A percentile compares a stretch with the other conserved stretches of the same genome.
phyloP scores from a whole-genome alignment of 2,113 vertebrate genomes.

The Mystacornis crossleyi region DNA sequence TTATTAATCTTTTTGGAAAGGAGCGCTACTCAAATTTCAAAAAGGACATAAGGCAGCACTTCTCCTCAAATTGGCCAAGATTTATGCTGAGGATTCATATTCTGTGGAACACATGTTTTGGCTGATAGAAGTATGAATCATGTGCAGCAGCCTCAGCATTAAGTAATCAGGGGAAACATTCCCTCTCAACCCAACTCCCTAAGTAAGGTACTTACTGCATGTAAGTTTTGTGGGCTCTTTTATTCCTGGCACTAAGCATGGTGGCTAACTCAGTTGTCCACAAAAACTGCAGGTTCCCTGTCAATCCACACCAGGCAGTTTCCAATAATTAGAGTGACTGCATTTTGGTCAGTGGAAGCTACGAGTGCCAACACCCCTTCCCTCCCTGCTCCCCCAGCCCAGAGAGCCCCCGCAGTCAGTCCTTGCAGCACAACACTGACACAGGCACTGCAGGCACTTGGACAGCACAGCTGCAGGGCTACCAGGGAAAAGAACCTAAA shows the following conservation, averaged over 20 bases:
- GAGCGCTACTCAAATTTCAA: not conserved
- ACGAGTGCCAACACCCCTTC: accelerated
- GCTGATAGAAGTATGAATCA: not conserved
- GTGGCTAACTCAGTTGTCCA: not conserved
- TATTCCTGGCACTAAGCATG: not conserved
- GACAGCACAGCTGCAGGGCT: not conserved
- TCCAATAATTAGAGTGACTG: not conserved
- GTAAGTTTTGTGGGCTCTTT: not conserved
- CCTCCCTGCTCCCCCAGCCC: not conserved
- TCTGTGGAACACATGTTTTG: constrained; percentile 29
- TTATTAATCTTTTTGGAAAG: constrained; percentile 6
- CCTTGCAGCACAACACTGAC: not conserved
- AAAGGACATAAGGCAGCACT: not conserved
- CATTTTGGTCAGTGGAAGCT: not conserved
- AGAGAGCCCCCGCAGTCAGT: accelerated
- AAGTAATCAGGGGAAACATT: not conserved
- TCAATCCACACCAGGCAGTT: not conserved
- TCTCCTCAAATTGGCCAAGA: constrained; percentile 1
- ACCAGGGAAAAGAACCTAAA: not conserved
- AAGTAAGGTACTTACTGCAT: not conserved
- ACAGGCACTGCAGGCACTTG: not conserved
- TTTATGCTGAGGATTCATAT: constrained; percentile 7
- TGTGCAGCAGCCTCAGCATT: not conserved
- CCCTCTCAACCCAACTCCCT: not conserved
- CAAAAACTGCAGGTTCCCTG: not conserved